Conservation (phyloP, 92 coral and sea anemone genomes). For the Phymanthus crucifer region DNA sequence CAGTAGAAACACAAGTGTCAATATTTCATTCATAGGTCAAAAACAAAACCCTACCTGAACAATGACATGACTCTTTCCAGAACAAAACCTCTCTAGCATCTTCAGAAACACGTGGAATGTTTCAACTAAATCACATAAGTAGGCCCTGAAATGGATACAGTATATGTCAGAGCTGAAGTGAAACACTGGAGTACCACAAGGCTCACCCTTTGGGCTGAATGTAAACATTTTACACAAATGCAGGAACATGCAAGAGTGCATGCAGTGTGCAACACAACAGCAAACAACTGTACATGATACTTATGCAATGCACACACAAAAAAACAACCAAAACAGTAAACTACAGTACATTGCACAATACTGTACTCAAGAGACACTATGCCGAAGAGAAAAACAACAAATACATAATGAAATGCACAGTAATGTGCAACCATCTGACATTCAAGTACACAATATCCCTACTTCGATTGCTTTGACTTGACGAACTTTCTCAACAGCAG, state of each 20-base stretch:
- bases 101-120: constrained; percentile 91
- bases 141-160: constrained; percentile 59
- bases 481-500: constrained; percentile 75
- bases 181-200: not conserved
- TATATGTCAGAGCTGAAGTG: not conserved
- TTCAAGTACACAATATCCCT: constrained; percentile 1
- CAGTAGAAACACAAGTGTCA: not conserved
- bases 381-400: not conserved
- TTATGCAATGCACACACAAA: not conserved
- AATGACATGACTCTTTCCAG: constrained; percentile 73
- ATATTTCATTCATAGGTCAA: not conserved
- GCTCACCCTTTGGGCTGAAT: not conserved
- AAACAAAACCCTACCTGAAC: constrained; percentile 65
- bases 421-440: not conserved
- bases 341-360: not conserved
- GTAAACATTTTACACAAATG: not conserved
- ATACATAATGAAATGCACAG: not conserved
- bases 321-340: not conserved
- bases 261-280: no score
- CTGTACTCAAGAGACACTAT: not conserved
- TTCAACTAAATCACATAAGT: constrained; percentile 83
- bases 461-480: constrained; percentile 90
- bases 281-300: no score
- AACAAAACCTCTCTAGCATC: constrained; percentile 82
- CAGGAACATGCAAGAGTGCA: no score